phyloP scores from a whole-genome alignment of 2,113 vertebrate species.

The Turnix velox region DNA sequence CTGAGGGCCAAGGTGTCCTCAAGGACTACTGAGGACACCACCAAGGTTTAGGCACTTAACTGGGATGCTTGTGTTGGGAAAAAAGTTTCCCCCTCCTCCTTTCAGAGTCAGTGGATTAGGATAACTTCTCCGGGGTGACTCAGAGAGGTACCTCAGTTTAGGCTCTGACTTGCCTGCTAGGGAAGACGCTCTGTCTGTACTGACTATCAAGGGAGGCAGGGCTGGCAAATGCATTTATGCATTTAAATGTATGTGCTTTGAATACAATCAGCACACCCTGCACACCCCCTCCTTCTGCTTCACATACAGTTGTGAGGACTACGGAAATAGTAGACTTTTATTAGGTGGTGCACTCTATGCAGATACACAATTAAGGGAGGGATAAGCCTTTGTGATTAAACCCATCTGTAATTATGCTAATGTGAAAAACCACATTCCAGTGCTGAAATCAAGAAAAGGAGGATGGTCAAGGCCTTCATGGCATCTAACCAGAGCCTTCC shows the following conservation, averaged over 20 bases:
- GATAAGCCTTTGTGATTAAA: not conserved
- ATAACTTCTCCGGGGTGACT: constrained; percentile 14
- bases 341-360: not conserved
- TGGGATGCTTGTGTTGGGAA: not conserved
- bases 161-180: not conserved
- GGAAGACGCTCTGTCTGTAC: constrained; percentile 34
- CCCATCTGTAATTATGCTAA: not conserved
- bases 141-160: not conserved
- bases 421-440: not conserved
- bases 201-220: not conserved
- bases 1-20: too few relatives aligned
- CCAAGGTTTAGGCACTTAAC: not conserved
- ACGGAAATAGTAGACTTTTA: not conserved
- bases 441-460: not conserved
- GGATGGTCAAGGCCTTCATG: not conserved
- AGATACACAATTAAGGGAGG: not conserved
- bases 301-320: not conserved
- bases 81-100: not conserved
- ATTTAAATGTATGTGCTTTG: constrained; percentile 13
- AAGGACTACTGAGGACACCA: too few relatives aligned
- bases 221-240: not conserved
- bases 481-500: not conserved
- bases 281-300: not conserved
- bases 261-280: not conserved
- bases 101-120: not conserved